Evolutionary conservation across 2,888 invertebrate species (phyloP), one percentile per base, ranked within the genome.

Genomic region (Salticus scenicus): DNA sequence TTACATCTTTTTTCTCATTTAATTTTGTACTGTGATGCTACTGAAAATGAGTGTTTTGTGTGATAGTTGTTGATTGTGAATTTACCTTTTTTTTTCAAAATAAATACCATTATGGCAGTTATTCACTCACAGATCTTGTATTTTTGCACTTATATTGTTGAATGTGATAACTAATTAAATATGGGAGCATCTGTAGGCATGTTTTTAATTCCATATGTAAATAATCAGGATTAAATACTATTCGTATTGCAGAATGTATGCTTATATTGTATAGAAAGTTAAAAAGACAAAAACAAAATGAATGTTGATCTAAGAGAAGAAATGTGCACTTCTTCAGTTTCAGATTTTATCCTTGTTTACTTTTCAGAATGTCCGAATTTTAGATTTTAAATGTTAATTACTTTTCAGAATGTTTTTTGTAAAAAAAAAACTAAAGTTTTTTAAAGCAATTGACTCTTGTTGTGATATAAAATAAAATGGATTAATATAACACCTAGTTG

Each of bases 381-480:
- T 57, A 24, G 24, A 24, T 57, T 5, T 57, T 17, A 24, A 47
- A 4, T 57, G 57, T 57, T 57, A 24, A 57, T 57, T 57, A 57
- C 57, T 57, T 57, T 57, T 24, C 57, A 57, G 24, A 57, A 57
- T 57, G 57, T 20, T 57, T n/a, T 57, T 57, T 57, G 57, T 57
- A 57, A 57, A 24, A 24, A 57, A 47, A 14, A 47, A n/a, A 12
- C 7, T 47, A 17, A 24, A 57, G n/a, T n/a, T n/a, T n/a, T n/a
- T n/a, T n/a, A n/a, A n/a, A 47, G 2, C 2, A 47, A 17, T n/a
- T 47, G 47, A 37, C 37, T 37, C 37, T 57, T 57, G 24, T 57
- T 57, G 57, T 24, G 20, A 7, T 57, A 24, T 57, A 7, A 7
- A 57, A 5, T 57, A 24, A 57, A 57, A 4, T 57, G n/a, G 4